Conservation (phyloP, 2,888 invertebrate species). For the Phengaris arion region DNA sequence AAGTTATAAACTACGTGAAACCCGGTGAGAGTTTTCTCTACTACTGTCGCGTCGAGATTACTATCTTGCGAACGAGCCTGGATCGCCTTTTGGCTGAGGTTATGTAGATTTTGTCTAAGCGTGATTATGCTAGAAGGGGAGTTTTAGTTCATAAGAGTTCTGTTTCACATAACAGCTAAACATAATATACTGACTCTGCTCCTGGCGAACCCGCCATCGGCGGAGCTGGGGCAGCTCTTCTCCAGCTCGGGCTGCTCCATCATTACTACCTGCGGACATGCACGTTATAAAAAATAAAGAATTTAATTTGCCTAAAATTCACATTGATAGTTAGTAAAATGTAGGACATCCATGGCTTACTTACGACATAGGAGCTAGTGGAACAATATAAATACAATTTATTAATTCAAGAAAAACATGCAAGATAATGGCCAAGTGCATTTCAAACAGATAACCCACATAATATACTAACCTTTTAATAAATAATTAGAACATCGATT, state of each 20-base stretch:
- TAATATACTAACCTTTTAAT: constrained; percentile 38
- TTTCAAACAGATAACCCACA: constrained; percentile 15
- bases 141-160: no score
- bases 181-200: constrained; percentile 54
- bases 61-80: no score
- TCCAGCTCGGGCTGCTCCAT: constrained; percentile 65
- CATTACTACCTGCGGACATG: constrained; percentile 45
- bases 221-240: constrained; percentile 48
- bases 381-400: background rate
- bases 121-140: no score
- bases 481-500: constrained; percentile 44
- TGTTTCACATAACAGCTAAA: no score
- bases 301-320: background rate
- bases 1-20: no score
- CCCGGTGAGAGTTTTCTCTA: no score
- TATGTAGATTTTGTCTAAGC: no score
- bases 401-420: background rate
- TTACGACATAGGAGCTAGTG: background rate
- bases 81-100: no score
- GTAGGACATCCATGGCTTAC: background rate
- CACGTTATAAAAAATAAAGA: background rate
- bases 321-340: no score
- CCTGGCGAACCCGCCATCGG: constrained; percentile 59
- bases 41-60: no score
- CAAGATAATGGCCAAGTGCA: background rate